Percentiles rank a stretch among this genome's conserved stretches.
These are phyloP conservation scores for Zaprionus tsacasi DNA, from an alignment of 1,140 invertebrate species.

Conservation along the genomic window DNA sequence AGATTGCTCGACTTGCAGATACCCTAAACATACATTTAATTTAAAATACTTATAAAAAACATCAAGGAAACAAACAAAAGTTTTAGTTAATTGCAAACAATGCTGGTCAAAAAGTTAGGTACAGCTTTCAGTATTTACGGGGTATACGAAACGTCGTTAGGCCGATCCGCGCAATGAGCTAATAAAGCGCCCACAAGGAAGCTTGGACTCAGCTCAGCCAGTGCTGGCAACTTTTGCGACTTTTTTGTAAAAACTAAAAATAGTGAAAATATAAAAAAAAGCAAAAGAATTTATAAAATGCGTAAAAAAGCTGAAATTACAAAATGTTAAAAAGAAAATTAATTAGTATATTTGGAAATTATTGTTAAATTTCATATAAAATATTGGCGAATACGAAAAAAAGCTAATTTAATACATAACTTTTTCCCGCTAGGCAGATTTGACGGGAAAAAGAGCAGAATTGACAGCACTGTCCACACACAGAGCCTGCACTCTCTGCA, in stretches of 20 bases:
- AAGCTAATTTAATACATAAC: too few species aligned
- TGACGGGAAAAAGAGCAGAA: too few species aligned
- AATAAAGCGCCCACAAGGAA: conserved; percentile 53
- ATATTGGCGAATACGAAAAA: too few species aligned
- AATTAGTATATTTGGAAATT: too few species aligned
- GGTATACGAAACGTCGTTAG: conserved; percentile 17
- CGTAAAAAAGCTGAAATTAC: too few species aligned
- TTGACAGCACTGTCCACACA: neutral
- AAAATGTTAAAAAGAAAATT: too few species aligned
- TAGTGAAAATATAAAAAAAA: too few species aligned
- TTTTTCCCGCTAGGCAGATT: too few species aligned
- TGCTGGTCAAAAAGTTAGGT: neutral
- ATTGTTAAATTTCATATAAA: too few species aligned
- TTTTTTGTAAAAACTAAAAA: too few species aligned
- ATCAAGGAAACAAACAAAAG: neutral
- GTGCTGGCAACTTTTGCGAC: too few species aligned
- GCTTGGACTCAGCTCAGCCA: conserved; percentile 45
- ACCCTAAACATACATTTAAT: neutral
- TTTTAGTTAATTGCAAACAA: neutral
- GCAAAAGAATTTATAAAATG: too few species aligned
- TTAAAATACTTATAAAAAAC: neutral
- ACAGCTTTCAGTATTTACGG: neutral
- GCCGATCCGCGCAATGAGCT: conserved; percentile 1
- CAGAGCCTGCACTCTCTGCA: neutral
- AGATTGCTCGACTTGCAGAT: conserved; percentile 16